phyloP scores from a whole-genome alignment of 2,797 vertebrate genomes.

The Sebastes cheni region DNA sequence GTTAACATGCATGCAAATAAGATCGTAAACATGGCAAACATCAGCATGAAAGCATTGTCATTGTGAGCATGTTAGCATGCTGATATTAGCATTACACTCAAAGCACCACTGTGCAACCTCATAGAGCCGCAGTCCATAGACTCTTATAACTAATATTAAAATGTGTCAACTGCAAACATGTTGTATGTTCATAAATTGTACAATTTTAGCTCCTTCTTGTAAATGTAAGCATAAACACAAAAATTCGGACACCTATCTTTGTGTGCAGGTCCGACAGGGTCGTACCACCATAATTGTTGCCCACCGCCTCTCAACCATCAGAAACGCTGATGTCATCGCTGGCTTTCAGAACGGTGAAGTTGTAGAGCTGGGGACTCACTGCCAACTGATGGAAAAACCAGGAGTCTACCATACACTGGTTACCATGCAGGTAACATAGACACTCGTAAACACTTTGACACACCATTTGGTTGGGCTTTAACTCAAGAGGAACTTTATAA shows the following conservation, averaged over 20 bases:
- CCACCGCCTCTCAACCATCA: constrained; percentile 93
- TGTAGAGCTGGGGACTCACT: constrained; percentile 88
- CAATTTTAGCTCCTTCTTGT: background rate
- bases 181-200: background rate
- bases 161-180: background rate
- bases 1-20: too few relatives aligned
- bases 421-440: constrained; percentile 87
- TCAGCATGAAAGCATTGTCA: too few relatives aligned
- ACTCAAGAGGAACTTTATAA: background rate
- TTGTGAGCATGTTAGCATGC: background rate
- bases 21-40: too few relatives aligned
- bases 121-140: background rate
- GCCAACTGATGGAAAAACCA: constrained; percentile 85
- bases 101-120: background rate
- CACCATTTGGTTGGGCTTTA: background rate
- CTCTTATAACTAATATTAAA: background rate
- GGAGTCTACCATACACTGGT: constrained; percentile 92
- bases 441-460: background rate
- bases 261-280: constrained; percentile 86
- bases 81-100: background rate
- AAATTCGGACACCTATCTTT: background rate
- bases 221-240: background rate
- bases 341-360: constrained; percentile 87
- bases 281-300: constrained; percentile 93
- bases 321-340: constrained; percentile 92